Evolutionary conservation across 1,140 invertebrate genomes (phyloP).

Genomic region (Protaetia brevitarsis): DNA sequence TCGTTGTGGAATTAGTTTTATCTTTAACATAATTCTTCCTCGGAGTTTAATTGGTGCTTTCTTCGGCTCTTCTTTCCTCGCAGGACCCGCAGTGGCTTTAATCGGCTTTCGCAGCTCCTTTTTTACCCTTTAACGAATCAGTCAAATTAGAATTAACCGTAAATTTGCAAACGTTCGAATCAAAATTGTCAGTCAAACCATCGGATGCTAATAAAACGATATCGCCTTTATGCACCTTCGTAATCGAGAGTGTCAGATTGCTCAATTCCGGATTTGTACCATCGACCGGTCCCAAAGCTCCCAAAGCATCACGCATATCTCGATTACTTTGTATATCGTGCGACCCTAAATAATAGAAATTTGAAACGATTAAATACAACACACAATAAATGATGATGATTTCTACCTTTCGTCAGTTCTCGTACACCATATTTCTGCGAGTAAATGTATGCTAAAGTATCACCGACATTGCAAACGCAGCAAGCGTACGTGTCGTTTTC

Average conservation of each 20-base stretch:
- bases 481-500: conserved; percentile 64
- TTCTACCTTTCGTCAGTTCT: conserved; percentile 67
- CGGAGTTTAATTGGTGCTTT: conserved; percentile 41
- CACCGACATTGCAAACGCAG: conserved; percentile 89
- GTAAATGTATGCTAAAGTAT: conserved; percentile 86
- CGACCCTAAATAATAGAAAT: conserved; percentile 58
- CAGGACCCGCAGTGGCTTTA: background rate
- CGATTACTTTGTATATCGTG: conserved; percentile 85
- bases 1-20: too few species aligned
- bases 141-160: conserved; percentile 57
- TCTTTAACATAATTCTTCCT: conserved; percentile 28
- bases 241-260: conserved; percentile 88
- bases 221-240: conserved; percentile 77
- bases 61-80: conserved; percentile 19
- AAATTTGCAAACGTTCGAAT: conserved; percentile 91
- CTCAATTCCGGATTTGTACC: conserved; percentile 79
- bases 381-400: background rate
- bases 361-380: conserved; percentile 19
- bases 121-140: conserved; percentile 39
- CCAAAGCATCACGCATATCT: conserved; percentile 89
- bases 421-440: conserved; percentile 71
- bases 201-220: conserved; percentile 88
- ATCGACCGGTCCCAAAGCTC: conserved; percentile 85
- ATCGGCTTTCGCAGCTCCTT: background rate
- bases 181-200: conserved; percentile 92